These are phyloP conservation scores for Andrena flavipes DNA, from an alignment of 2,888 invertebrate species.

Conservation along the genomic window DNA sequence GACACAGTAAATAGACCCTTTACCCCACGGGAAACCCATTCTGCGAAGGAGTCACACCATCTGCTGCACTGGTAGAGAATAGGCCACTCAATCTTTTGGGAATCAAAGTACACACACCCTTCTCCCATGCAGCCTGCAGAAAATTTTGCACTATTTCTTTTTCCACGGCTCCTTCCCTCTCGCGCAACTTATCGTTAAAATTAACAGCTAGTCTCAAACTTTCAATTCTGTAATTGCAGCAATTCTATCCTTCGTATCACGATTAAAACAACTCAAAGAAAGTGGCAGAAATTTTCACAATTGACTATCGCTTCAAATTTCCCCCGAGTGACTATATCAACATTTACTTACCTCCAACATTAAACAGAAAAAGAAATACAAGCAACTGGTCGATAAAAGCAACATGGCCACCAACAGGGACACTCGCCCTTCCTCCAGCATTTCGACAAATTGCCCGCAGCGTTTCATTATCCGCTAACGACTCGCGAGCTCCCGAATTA, in stretches of 20 bases:
- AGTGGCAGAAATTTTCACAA: too few species aligned
- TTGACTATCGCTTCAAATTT: too few species aligned
- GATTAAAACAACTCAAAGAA: too few species aligned
- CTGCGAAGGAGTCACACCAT: slow-evolving; percentile 22
- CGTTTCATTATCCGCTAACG: slow-evolving; percentile 7
- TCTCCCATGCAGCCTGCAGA: slow-evolving; percentile 6
- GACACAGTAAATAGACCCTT: slow-evolving; percentile 32
- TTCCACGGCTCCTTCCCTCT: background rate
- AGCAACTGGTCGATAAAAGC: background rate
- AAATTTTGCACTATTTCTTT: background rate
- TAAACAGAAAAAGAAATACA: background rate
- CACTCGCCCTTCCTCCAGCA: background rate
- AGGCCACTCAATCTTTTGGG: slow-evolving; percentile 27
- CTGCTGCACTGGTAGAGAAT: slow-evolving; percentile 24
- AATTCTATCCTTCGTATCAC: too few species aligned
- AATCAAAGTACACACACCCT: slow-evolving; percentile 24
- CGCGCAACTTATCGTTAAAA: background rate
- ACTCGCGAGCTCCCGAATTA: background rate
- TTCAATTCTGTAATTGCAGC: too few species aligned
- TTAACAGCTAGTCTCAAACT: background rate
- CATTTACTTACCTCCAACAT: too few species aligned
- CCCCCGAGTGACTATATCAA: too few species aligned
- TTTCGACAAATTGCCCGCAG: slow-evolving; percentile 6
- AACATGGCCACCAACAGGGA: background rate
- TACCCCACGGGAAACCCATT: slow-evolving; percentile 26